These are phyloP conservation scores for Acheta domesticus DNA, from an alignment of 2,888 invertebrate genomes.

Conservation along the genomic window DNA sequence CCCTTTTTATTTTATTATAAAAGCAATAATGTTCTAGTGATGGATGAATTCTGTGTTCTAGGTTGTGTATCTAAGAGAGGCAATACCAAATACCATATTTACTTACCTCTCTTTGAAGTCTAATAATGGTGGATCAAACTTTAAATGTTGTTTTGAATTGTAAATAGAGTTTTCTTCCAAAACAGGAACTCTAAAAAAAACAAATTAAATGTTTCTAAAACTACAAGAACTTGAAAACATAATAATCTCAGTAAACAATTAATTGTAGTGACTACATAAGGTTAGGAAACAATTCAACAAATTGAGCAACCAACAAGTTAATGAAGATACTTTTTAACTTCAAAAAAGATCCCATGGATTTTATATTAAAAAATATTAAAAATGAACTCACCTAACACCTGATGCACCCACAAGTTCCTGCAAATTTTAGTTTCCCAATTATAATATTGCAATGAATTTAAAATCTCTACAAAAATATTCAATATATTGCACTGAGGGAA, in stretches of 20 bases:
- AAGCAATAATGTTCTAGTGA: not conserved
- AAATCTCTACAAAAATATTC: not conserved
- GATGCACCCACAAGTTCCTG: not conserved
- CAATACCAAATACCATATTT: constrained; percentile 21
- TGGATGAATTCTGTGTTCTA: too few species aligned
- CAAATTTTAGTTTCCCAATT: not conserved
- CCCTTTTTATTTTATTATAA: constrained; percentile 22
- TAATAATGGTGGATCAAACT: constrained; percentile 64
- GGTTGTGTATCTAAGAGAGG: too few species aligned
- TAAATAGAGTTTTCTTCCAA: constrained; percentile 36
- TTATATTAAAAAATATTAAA: not conserved
- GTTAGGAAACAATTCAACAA: too few species aligned
- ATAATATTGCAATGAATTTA: not conserved
- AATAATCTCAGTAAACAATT: not conserved
- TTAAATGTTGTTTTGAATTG: constrained; percentile 47
- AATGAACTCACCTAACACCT: not conserved
- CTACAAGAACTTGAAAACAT: not conserved
- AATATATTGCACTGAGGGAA: too few species aligned
- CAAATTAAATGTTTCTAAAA: not conserved
- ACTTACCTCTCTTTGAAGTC: constrained; percentile 68
- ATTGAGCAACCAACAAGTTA: too few species aligned
- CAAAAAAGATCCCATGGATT: too few species aligned
- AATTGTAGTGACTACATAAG: too few species aligned
- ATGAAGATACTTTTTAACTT: too few species aligned
- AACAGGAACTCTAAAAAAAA: constrained; percentile 35